Percentiles rank a stretch among this genome's conserved stretches.
These are phyloP conservation scores for Entomobrya multifasciata DNA, from an alignment of 2,888 invertebrate species.

Conservation along the genomic window DNA sequence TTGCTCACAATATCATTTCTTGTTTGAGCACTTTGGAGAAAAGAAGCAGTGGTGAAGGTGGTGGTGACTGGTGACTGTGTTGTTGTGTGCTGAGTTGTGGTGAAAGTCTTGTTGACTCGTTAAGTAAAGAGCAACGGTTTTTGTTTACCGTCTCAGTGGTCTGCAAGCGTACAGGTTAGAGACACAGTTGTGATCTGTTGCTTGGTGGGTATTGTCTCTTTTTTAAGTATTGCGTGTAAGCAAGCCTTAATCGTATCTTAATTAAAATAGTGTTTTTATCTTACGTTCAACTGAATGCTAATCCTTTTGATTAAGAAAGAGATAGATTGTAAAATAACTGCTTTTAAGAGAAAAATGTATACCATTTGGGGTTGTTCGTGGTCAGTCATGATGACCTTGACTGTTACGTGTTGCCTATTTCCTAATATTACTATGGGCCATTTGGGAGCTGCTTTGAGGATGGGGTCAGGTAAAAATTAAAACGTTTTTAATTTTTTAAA, in stretches of 20 bases:
- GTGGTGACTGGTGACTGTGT: neutral
- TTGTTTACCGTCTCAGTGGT: neutral
- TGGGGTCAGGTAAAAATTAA: slow-evolving; percentile 61
- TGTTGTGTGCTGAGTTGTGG: neutral
- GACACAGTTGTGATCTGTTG: neutral
- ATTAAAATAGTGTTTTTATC: no score
- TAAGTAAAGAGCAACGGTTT: slow-evolving; percentile 2
- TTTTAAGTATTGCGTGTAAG: no score
- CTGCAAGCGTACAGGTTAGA: neutral
- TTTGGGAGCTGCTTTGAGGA: slow-evolving; percentile 52
- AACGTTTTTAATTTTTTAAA: no score
- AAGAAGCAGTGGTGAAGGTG: neutral
- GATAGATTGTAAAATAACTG: neutral
- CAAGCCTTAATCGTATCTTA: no score
- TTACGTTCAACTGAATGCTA: no score
- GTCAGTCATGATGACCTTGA: slow-evolving; percentile 28
- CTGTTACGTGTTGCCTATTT: slow-evolving; percentile 13
- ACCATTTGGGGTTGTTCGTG: slow-evolving; percentile 6
- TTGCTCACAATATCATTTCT: slow-evolving; percentile 21
- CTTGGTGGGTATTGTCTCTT: neutral
- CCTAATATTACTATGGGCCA: slow-evolving; percentile 46
- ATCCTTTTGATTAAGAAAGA: no score
- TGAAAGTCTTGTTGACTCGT: neutral
- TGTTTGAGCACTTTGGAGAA: slow-evolving; percentile 36
- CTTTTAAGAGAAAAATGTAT: slow-evolving; percentile 16